phyloP scores from a whole-genome alignment of 1,140 invertebrate genomes.

The Mercenaria mercenaria region DNA sequence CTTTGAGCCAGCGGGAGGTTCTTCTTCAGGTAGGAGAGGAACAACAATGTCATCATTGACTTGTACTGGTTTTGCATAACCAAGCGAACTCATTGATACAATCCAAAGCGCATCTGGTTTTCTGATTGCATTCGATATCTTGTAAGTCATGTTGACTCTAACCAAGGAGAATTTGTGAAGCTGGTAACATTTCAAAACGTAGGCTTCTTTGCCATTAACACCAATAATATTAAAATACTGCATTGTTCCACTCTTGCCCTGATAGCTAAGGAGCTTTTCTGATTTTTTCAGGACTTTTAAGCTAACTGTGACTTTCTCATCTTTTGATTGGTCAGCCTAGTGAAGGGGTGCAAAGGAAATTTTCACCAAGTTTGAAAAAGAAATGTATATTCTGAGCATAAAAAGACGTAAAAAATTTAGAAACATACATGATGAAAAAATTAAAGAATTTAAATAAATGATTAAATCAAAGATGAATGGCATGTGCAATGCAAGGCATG shows the following conservation, averaged over 20 bases:
- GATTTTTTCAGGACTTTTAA: constrained; percentile 9
- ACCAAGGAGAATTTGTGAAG: background rate
- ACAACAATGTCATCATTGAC: background rate
- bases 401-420: background rate
- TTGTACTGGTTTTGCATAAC: background rate
- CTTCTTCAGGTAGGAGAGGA: background rate
- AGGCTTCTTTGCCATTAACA: background rate
- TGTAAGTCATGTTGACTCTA: background rate
- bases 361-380: background rate
- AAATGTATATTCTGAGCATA: background rate
- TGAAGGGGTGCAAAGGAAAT: too few species aligned
- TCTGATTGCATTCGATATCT: background rate
- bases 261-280: background rate
- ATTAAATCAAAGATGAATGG: too few species aligned
- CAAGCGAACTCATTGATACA: background rate
- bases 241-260: background rate
- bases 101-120: background rate
- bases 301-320: background rate
- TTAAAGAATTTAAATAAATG: background rate
- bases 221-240: background rate
- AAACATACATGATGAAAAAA: background rate
- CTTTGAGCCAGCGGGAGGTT: background rate
- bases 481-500: too few species aligned
- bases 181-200: background rate
- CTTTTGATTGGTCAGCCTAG: too few species aligned